phyloP scores from a whole-genome alignment of 2,888 invertebrate genomes.

The Lomographa bimaculata region DNA sequence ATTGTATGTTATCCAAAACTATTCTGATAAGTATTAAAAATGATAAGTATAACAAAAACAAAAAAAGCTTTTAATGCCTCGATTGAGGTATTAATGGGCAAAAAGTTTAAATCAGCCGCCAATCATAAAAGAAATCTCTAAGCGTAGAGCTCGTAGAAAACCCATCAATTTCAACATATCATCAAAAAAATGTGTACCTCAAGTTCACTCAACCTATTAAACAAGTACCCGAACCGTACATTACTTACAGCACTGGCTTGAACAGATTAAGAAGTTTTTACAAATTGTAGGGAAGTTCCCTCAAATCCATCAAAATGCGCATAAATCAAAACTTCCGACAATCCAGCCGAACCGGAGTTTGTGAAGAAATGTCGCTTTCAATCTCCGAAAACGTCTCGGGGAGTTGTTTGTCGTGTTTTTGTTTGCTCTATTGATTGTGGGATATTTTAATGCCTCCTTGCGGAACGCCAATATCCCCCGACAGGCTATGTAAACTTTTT shows the following conservation, averaged over 20 bases:
- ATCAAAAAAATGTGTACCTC: constrained; percentile 6
- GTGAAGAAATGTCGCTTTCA: constrained; percentile 52
- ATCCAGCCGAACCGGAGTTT: constrained; percentile 37
- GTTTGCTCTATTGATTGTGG: constrained; percentile 42
- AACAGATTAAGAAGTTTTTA: constrained; percentile 51
- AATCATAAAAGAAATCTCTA: no score
- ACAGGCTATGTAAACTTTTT: constrained; percentile 24
- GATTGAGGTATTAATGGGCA: no score
- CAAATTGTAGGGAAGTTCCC: constrained; percentile 43
- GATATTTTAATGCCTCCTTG: constrained; percentile 36
- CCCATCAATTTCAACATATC: constrained; percentile 7
- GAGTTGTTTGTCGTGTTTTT: constrained; percentile 47
- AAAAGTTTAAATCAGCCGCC: no score
- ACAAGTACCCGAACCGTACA: constrained; percentile 19
- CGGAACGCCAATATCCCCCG: constrained; percentile 11
- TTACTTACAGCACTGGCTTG: constrained; percentile 29
- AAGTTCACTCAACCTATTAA: constrained; percentile 17
- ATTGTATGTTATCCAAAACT: no score
- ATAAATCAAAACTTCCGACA: constrained; percentile 67
- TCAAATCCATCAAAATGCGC: constrained; percentile 61
- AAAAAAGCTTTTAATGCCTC: no score
- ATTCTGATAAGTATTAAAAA: no score
- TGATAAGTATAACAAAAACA: no score
- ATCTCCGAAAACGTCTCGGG: constrained; percentile 46
- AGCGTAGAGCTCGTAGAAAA: background rate